phyloP scores from a whole-genome alignment of 2,888 invertebrate genomes.

The Catocala fraxini region DNA sequence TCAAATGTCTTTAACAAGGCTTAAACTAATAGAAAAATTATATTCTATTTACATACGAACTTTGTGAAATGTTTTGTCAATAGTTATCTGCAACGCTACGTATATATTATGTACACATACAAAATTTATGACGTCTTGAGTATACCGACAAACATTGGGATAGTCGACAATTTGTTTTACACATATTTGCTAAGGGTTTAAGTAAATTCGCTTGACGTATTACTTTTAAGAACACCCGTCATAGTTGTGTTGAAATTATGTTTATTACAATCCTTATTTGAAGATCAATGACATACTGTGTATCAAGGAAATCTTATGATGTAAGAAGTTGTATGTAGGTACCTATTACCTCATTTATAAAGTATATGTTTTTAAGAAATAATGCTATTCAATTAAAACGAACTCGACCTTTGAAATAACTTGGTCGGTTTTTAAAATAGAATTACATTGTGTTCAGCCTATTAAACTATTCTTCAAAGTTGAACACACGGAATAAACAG shows the following conservation, averaged over 20 bases:
- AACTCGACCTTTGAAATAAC: no score
- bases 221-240: slow-evolving; percentile 42
- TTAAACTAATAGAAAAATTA: no score
- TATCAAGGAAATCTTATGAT: slow-evolving; percentile 22
- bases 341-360: no score
- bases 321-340: slow-evolving; percentile 12
- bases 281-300: slow-evolving; percentile 29
- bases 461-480: no score
- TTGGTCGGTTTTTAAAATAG: no score
- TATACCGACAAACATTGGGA: slow-evolving; percentile 29
- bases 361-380: no score
- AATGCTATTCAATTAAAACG: no score
- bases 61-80: neutral
- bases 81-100: slow-evolving; percentile 4
- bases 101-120: neutral
- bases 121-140: slow-evolving; percentile 24
- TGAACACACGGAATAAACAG: no score
- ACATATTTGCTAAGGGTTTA: slow-evolving; percentile 53
- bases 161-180: slow-evolving; percentile 46
- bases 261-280: slow-evolving; percentile 30
- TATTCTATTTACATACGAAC: no score
- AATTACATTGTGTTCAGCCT: no score
- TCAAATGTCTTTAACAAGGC: no score
- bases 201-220: slow-evolving; percentile 49
- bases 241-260: slow-evolving; percentile 16